These are phyloP conservation scores for Panthera uncia DNA, from an alignment of 2,113 vertebrate species.

Conservation along the genomic window DNA sequence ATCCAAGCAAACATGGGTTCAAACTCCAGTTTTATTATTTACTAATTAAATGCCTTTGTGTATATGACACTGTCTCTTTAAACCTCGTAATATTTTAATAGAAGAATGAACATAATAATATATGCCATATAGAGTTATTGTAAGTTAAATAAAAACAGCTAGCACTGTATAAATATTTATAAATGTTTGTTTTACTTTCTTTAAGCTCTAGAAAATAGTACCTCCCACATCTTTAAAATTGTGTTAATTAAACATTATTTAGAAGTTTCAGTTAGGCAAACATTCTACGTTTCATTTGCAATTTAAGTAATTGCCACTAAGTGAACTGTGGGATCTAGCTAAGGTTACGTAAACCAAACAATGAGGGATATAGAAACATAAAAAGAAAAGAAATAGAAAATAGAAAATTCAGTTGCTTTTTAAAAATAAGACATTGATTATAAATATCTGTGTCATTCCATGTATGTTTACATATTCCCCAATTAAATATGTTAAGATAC, in stretches of 20 bases:
- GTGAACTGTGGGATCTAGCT: neutral
- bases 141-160: neutral
- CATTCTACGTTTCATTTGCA: neutral
- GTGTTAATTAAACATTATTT: neutral
- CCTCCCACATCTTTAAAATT: neutral
- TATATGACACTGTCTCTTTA: neutral
- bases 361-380: neutral
- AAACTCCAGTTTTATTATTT: neutral
- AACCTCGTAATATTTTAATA: neutral
- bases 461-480: neutral
- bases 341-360: neutral
- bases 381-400: neutral
- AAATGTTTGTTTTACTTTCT: neutral
- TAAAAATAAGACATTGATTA: neutral
- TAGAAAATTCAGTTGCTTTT: neutral
- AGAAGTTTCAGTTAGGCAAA: neutral
- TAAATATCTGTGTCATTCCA: neutral
- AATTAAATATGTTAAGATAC: neutral
- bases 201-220: neutral
- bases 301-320: neutral
- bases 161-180: neutral
- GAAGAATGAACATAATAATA: neutral
- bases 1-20: neutral
- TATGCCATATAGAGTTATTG: neutral
- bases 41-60: neutral